Evolutionary conservation across 2,113 vertebrate species (phyloP).

Genomic region (rabbit (Oryctolagus cuniculus)): mOryCun1.1 NC_091433.1:35739001-35739500

Average conservation of each 20-base stretch:
- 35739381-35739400: not conserved
- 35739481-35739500: not conserved
- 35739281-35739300: not conserved
- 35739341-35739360: too few relatives aligned
- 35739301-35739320: not conserved
- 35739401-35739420: not conserved
- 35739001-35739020: not conserved
- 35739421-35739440: not conserved
- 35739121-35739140: not conserved
- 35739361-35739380: not conserved
- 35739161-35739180: not conserved
- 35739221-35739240: rapidly evolving
- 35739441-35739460: not conserved
- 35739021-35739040: too few relatives aligned
- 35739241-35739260: not conserved
- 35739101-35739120: not conserved
- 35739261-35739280: rapidly evolving
- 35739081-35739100: not conserved
- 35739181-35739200: not conserved
- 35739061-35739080: not conserved
- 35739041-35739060: not conserved
- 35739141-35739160: not conserved
- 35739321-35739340: not conserved
- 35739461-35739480: not conserved
- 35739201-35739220: not conserved